These are phyloP conservation scores for Paracentrotus lividus DNA, from an alignment of 53 echinoderm and acorn worm species.

Conservation along the genomic window DNA sequence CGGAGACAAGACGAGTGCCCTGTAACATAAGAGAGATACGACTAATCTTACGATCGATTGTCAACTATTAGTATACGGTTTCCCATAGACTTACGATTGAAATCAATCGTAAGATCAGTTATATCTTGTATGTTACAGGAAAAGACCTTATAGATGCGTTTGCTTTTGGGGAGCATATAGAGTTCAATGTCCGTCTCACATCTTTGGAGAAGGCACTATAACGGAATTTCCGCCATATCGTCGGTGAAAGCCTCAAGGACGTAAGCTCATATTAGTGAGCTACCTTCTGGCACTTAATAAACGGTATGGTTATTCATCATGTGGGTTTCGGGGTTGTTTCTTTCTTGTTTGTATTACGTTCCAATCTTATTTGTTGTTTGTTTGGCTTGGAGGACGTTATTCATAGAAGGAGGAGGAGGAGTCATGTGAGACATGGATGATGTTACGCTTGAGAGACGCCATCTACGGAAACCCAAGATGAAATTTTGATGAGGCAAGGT, in stretches of 20 bases:
- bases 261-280: no score
- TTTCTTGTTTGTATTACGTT: neutral
- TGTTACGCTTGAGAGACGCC: conserved; percentile 19
- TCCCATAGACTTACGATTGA: no score
- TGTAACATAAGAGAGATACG: no score
- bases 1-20: no score
- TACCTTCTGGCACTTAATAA: no score
- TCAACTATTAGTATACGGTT: no score
- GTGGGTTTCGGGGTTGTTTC: neutral
- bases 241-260: no score
- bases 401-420: neutral
- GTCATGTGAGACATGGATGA: conserved; percentile 1
- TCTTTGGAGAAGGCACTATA: neutral
- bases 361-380: neutral
- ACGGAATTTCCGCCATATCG: conserved; percentile 41
- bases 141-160: neutral
- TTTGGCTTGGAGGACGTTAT: neutral
- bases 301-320: neutral
- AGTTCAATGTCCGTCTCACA: neutral
- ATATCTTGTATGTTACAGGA: no score
- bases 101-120: no score
- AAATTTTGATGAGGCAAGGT: conserved; percentile 33
- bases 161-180: neutral
- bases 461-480: neutral
- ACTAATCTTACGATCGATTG: no score